Evolutionary conservation across 2,797 vertebrate species (phyloP).

Genomic region (Anas capensis): DNA sequence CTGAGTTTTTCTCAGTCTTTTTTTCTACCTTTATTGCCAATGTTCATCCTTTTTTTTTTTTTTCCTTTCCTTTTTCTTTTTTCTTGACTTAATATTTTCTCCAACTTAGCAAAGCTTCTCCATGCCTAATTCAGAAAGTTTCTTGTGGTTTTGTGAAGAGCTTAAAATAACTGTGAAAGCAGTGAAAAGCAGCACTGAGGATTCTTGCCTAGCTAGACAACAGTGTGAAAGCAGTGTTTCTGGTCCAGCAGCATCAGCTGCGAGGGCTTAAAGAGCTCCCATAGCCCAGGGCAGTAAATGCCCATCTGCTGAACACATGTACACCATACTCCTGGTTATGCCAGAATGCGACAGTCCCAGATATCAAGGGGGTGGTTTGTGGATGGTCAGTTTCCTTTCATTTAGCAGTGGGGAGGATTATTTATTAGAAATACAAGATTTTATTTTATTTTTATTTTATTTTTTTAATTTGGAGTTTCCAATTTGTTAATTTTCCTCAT

Average conservation of each 20-base stretch:
- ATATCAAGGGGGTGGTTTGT: background rate
- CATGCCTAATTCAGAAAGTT: background rate
- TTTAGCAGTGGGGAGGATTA: background rate
- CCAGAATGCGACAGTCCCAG: background rate
- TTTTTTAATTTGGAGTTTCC: background rate
- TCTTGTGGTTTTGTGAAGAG: rapidly evolving
- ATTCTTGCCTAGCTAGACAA: background rate
- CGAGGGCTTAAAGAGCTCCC: background rate
- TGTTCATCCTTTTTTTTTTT: background rate
- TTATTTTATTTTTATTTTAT: too few relatives aligned
- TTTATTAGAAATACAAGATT: background rate
- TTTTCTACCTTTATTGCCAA: background rate
- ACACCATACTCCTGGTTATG: background rate
- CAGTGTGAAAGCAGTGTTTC: background rate
- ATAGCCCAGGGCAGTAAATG: background rate
- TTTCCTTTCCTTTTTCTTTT: background rate
- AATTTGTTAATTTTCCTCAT: background rate
- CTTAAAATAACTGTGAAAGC: background rate
- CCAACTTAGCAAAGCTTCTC: background rate
- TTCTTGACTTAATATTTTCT: background rate
- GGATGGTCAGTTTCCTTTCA: background rate
- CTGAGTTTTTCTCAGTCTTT: background rate
- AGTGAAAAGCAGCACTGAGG: background rate
- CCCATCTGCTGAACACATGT: background rate
- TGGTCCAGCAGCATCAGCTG: background rate